Evolutionary conservation across 2,797 vertebrate genomes (phyloP).

Genomic region (Coluber constrictor): DNA sequence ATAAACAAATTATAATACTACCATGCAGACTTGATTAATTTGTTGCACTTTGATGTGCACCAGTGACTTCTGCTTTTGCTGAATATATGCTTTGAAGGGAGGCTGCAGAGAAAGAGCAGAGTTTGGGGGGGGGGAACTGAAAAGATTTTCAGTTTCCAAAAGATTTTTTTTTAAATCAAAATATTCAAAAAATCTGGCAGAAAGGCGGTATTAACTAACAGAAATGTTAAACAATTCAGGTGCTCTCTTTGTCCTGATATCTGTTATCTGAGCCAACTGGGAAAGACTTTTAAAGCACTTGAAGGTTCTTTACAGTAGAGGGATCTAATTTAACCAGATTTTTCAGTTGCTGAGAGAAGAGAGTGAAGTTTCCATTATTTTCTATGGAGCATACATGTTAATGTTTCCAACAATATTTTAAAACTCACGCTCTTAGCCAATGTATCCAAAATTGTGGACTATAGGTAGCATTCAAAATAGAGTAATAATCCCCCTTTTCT

Average conservation of each 20-base stretch:
- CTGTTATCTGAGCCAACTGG: neutral
- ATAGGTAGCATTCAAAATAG: neutral
- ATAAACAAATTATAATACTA: neutral
- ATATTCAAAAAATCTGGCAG: neutral
- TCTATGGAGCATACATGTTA: neutral
- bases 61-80: neutral
- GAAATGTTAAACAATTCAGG: neutral
- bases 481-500: neutral
- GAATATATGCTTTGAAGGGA: neutral
- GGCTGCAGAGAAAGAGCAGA: neutral
- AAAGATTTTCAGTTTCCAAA: no score
- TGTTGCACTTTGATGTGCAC: neutral
- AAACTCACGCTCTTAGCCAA: neutral
- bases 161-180: neutral
- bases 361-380: neutral
- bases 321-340: neutral
- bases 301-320: neutral
- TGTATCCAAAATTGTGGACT: neutral
- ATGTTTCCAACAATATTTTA: neutral
- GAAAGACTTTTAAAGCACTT: neutral
- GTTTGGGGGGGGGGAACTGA: accelerated
- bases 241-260: neutral
- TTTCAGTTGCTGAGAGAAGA: neutral
- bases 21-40: neutral
- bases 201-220: neutral